Conservation (phyloP, 1,140 invertebrate genomes). For the Metaphire vulgaris region DNA sequence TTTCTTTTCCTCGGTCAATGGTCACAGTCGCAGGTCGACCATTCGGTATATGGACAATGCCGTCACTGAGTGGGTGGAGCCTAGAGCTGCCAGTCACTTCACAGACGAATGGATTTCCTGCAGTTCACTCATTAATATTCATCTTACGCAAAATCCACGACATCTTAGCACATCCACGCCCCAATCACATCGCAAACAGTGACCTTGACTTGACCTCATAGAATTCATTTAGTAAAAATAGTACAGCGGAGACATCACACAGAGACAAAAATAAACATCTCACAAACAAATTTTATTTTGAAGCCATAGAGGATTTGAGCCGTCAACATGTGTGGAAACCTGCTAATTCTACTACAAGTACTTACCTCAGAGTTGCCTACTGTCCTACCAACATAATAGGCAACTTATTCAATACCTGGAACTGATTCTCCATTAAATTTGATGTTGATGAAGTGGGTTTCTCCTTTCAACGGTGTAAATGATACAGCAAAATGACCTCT, state of each 20-base stretch:
- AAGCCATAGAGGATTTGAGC: too few species aligned
- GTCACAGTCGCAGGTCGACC: slow-evolving; percentile 72
- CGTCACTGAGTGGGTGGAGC: slow-evolving; percentile 62
- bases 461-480: slow-evolving; percentile 89
- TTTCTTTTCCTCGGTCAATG: slow-evolving; percentile 60
- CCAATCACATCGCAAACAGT: too few species aligned
- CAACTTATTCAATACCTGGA: slow-evolving; percentile 65
- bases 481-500: slow-evolving; percentile 86
- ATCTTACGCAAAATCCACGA: neutral
- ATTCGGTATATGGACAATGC: slow-evolving; percentile 82
- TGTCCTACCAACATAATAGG: too few species aligned
- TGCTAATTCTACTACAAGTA: too few species aligned
- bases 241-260: too few species aligned
- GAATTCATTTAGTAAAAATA: too few species aligned
- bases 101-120: slow-evolving; percentile 40
- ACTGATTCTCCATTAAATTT: slow-evolving; percentile 93
- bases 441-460: slow-evolving; percentile 75
- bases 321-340: too few species aligned
- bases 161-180: neutral
- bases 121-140: slow-evolving; percentile 1
- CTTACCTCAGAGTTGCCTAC: too few species aligned
- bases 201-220: too few species aligned
- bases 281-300: too few species aligned
- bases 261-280: too few species aligned
- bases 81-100: slow-evolving; percentile 31